Evolutionary conservation across 2,888 invertebrate genomes (phyloP), one percentile per base, ranked within the genome.

Genomic region (Pterostichus niger): DNA sequence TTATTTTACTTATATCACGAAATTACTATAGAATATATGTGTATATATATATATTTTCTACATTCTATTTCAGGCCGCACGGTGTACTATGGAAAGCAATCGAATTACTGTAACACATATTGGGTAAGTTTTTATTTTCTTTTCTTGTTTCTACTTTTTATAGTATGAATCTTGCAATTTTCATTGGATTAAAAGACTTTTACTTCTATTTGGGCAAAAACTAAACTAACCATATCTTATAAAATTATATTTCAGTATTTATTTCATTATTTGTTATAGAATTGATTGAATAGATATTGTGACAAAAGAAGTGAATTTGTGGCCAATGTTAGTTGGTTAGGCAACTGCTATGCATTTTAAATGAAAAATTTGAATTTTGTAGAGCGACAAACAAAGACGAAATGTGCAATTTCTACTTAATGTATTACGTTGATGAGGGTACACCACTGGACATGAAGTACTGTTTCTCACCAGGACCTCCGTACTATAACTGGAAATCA

Each of bases 331-430:
- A 40, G 9, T 7, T 40, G 7, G 40, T 3, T 35, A 40, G 6
- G 1, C 40, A 40, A 40, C 6, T 3, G 6, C 9, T 40, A 9
- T 40, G 40, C 6, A 40, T 40, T 40, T 40, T 40, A 7, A 0
- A 6, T 40, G 2, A 40, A 7, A 3, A 3, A 40, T 40, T 7
- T 40, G 0, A 7, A 7, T 40, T 83, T 87, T 88, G 77, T 89
- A 95, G 96, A 0, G 92, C 95, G 0, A 97, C 97, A 33, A 96
- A 96, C 88, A 92, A 94, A 11, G 96, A 98, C 86, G 98, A 98
- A 90, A 98, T 98, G 98, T 98, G 98, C 91, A 98, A 98, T 90
- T 97, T 98, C 90, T 98, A 98, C 90, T 89, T 98, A 0, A 97
- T 98, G 96, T 98, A 98, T 89, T 98, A 96, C 91, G 96, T 97